A percentile compares a stretch with the other conserved stretches of the same genome.
These are phyloP conservation scores for Podotricha telesiphe DNA, from an alignment of 2,888 invertebrate genomes.

Conservation along the genomic window DNA sequence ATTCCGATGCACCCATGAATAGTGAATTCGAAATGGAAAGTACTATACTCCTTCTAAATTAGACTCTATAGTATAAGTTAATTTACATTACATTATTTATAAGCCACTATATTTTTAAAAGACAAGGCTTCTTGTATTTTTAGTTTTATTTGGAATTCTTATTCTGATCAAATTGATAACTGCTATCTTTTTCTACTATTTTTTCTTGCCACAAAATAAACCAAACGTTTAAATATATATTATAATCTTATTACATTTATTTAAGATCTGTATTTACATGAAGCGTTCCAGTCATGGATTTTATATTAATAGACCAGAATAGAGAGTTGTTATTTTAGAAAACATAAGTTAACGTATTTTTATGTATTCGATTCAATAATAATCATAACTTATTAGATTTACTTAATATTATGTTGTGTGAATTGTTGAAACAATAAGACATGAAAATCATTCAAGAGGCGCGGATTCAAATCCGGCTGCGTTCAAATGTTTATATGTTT, in stretches of 20 bases:
- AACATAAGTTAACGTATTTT: too few species aligned
- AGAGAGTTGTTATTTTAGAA: too few species aligned
- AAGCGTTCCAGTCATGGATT: too few species aligned
- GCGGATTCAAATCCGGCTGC: too few species aligned
- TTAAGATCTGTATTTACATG: not conserved
- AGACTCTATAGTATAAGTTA: conserved; percentile 12
- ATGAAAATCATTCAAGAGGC: too few species aligned
- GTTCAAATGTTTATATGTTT: too few species aligned
- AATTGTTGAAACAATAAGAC: too few species aligned
- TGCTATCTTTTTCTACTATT: not conserved
- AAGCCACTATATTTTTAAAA: not conserved
- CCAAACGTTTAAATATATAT: not conserved
- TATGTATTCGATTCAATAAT: too few species aligned
- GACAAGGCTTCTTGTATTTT: not conserved
- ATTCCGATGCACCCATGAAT: conserved; percentile 44
- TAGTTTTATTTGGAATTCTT: not conserved
- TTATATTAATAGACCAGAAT: too few species aligned
- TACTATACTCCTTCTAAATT: conserved; percentile 37
- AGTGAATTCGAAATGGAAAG: conserved; percentile 51
- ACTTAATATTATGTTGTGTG: too few species aligned
- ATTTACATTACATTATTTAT: not conserved
- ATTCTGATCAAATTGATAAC: not conserved
- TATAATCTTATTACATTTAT: not conserved
- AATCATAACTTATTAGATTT: too few species aligned
- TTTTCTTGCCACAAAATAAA: not conserved